Base-by-base conservation (phyloP, 2,888 invertebrate species). In the Disparrhopalites patrizii region DNA sequence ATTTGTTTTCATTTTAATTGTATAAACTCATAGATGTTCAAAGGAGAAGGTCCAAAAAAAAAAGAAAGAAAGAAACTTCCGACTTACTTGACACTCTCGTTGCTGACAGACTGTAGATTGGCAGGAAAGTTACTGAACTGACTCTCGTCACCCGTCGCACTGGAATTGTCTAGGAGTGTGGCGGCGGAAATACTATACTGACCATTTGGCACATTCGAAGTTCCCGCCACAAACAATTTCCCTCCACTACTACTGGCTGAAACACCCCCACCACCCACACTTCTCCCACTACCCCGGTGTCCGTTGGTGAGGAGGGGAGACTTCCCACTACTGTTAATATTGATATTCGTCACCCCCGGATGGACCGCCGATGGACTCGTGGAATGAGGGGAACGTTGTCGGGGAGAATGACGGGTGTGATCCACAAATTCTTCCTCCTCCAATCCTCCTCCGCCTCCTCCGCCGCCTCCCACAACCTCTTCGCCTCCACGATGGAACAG, bases 361-460 rank as follows among this genome's bases (percentile, higher is more conserved):
- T 33, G 82, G 3, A 25, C n/a, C 5, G 47, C 25, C 83, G 79
- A 82, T 80, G 79, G 82, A 78, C 79, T 82, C 80, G 80, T 82
- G 78, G 80, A 81, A 47, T 76, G 88, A 28, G 31, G 65, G 40
- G 56, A 66, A 30, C n/a, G 60, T 38, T 54, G 40, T 18, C 15
- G 61, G 33, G 43, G 64, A 36, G 60, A 56, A 30, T 47, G 60
- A 65, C 40, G 31, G 28, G 57, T 57, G 33, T 2, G 10, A 3
- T 50, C 54, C 8, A 18, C 61, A 27, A 20, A 38, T 30, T 60
- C 62, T 43, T 64, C 68, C 50, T 63, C 63, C 18, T 20, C 47
- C 30, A 13, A 57, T 60, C 38, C 51, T 25, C 58, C 66, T 58
- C 62, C 65, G 36, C 60, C 68, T 58, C 66, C 66, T 54, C 66